Evolutionary conservation across 2,797 vertebrate species (phyloP).

Genomic region (Spinibarbus caldwelli): DNA sequence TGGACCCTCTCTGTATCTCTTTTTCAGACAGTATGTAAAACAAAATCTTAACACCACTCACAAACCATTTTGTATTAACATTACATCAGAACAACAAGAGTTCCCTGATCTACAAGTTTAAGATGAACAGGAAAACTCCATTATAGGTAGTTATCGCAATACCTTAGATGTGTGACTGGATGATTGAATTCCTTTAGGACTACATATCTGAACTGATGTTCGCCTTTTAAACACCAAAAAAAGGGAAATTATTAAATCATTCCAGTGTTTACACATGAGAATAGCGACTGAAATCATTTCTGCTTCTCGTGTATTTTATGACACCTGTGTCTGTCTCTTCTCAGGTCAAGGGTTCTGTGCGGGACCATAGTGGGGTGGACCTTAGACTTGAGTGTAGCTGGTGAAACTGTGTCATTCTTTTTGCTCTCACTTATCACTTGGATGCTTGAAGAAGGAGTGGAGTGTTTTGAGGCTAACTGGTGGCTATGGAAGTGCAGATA

Average conservation of each 20-base stretch:
- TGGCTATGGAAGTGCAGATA: constrained; percentile 54
- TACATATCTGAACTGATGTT: constrained; percentile 9
- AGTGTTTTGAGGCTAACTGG: constrained; percentile 39
- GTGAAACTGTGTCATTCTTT: constrained; percentile 39
- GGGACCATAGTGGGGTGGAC: not conserved
- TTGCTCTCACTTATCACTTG: constrained; percentile 39
- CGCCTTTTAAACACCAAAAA: constrained; percentile 44
- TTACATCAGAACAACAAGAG: not conserved
- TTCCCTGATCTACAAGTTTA: not conserved
- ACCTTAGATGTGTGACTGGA: constrained; percentile 39
- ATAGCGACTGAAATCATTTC: not conserved
- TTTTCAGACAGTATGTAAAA: constrained; percentile 20
- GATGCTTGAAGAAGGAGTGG: constrained; percentile 9
- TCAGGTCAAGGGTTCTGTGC: not conserved
- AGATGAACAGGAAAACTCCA: not conserved
- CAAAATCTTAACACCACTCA: constrained; percentile 27
- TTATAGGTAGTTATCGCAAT: not conserved
- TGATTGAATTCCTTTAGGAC: constrained; percentile 15
- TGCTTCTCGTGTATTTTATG: not conserved
- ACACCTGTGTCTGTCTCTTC: constrained; percentile 49
- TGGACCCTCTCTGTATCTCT: not conserved
- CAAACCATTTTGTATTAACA: constrained; percentile 18
- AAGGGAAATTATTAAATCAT: not conserved
- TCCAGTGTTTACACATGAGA: not conserved
- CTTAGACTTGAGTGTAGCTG: constrained; percentile 2